These are phyloP conservation scores for Sternarchorhynchus goeldii DNA, from an alignment of 2,797 vertebrate genomes.

Conservation along the genomic window DNA sequence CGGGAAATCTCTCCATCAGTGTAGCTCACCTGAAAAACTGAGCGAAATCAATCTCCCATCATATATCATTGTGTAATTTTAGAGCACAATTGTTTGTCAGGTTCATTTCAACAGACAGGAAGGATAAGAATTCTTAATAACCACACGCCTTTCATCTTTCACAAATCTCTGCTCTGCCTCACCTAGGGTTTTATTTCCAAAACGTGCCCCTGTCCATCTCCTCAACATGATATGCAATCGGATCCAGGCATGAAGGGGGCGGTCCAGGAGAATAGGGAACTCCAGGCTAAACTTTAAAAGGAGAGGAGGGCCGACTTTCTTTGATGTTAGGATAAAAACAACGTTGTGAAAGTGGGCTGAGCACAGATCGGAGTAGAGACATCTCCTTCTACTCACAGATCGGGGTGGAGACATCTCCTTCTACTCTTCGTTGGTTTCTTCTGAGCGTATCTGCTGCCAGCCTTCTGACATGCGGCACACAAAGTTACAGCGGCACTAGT, in stretches of 20 bases:
- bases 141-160: conserved; percentile 61
- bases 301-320: conserved; percentile 47
- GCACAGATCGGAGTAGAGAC: conserved; percentile 51
- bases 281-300: conserved; percentile 58
- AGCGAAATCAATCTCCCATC: conserved; percentile 48
- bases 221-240: conserved; percentile 55
- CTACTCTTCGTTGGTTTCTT: conserved; percentile 28
- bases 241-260: conserved; percentile 55
- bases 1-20: neutral
- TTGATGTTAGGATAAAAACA: conserved; percentile 57
- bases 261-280: conserved; percentile 47
- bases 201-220: conserved; percentile 53
- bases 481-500: no score
- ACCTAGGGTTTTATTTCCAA: conserved; percentile 56
- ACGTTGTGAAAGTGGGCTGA: conserved; percentile 47
- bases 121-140: conserved; percentile 56
- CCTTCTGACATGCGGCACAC: no score
- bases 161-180: conserved; percentile 51
- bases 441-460: conserved; percentile 15
- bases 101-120: conserved; percentile 55
- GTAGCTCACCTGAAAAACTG: conserved; percentile 17
- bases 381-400: conserved; percentile 27
- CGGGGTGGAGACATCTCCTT: neutral
- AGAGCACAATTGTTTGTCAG: conserved; percentile 56
- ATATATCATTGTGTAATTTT: conserved; percentile 55